Conservation (phyloP, 2,113 vertebrate species). For the Polypterus senegalus region DNA sequence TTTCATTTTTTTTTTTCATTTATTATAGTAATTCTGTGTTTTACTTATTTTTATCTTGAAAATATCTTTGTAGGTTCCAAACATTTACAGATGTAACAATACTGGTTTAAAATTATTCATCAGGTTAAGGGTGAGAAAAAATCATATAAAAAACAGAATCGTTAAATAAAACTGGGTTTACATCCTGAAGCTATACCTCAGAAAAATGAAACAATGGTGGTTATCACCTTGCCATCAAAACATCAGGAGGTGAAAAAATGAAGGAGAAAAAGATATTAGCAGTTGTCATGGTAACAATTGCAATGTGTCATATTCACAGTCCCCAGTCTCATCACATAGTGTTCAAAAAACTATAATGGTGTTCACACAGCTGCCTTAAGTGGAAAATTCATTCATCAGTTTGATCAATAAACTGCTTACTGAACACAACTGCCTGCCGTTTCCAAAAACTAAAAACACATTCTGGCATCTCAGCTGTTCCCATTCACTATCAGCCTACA, state of each 20-base stretch:
- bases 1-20: background rate
- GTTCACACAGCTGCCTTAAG: background rate
- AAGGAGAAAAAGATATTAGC: background rate
- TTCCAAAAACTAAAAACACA: background rate
- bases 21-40: no score
- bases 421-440: background rate
- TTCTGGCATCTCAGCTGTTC: no score
- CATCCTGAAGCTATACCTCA: no score
- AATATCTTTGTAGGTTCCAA: no score
- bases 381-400: background rate
- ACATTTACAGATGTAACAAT: no score
- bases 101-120: no score
- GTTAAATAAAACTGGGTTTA: no score
- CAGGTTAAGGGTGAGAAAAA: no score
- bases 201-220: background rate
- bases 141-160: no score
- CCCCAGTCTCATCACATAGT: background rate
- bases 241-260: background rate
- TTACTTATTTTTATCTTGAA: no score
- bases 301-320: background rate
- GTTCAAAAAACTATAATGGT: background rate
- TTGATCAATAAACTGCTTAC: background rate
- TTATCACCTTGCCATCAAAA: background rate
- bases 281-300: background rate
- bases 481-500: no score